Percentiles rank a stretch among this genome's conserved stretches.
Evolutionary conservation across 2,113 vertebrate species (phyloP).

Genomic region (Phainopepla nitens): DNA sequence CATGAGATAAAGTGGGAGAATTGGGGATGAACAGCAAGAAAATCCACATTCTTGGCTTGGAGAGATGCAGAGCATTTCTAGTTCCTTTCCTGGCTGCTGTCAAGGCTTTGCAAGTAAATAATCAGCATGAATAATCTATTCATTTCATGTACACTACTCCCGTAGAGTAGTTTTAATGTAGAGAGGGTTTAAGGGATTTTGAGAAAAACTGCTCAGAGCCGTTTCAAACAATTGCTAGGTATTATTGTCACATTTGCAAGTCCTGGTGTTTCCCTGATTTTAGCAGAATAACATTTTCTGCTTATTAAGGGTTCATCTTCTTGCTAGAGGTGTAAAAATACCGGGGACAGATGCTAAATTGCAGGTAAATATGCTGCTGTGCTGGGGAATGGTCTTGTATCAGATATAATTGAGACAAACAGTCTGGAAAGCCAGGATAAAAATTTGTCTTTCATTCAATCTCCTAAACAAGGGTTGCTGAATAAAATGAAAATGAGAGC

Average conservation of each 20-base stretch:
- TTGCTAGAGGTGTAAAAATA: not conserved
- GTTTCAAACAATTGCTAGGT: not conserved
- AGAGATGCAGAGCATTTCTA: not conserved
- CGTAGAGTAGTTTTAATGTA: not conserved
- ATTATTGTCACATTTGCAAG: not conserved
- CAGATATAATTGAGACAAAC: not conserved
- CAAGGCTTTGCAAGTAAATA: conserved; percentile 9
- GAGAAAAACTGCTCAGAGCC: not conserved
- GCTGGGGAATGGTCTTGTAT: not conserved
- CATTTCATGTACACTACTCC: not conserved
- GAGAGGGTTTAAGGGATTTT: not conserved
- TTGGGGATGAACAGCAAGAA: conserved; percentile 29
- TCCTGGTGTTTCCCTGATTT: not conserved
- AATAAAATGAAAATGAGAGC: not conserved
- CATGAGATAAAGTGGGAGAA: conserved; percentile 22
- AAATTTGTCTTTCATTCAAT: not conserved
- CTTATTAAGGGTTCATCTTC: not conserved
- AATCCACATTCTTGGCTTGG: conserved; percentile 40
- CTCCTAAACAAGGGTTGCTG: not conserved
- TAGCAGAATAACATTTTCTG: not conserved
- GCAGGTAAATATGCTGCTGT: not conserved
- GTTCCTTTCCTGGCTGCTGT: not conserved
- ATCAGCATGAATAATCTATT: not conserved
- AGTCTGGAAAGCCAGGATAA: not conserved
- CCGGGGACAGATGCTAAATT: not conserved